Conservation (phyloP, 2,797 vertebrate genomes). For the Artibeus lituratus region DNA sequence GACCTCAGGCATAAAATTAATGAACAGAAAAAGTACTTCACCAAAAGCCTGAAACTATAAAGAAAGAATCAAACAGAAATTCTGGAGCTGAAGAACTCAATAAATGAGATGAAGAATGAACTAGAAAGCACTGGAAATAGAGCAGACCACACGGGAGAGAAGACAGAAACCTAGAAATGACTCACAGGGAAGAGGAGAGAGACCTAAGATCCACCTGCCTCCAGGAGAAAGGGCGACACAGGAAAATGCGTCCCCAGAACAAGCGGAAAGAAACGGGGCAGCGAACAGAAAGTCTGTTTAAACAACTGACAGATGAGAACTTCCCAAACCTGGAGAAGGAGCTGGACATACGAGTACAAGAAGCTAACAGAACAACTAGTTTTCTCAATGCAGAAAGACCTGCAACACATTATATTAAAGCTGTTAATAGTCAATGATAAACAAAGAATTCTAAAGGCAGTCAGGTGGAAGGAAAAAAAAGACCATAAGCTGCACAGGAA, state of each 20-base stretch:
- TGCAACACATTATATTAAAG: background rate
- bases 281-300: background rate
- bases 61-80: background rate
- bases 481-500: background rate
- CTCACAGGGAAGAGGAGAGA: background rate
- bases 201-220: background rate
- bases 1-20: background rate
- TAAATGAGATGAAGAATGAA: background rate
- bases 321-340: background rate
- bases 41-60: background rate
- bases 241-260: background rate
- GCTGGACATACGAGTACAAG: background rate
- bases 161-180: background rate
- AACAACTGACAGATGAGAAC: background rate
- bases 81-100: background rate
- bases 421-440: background rate
- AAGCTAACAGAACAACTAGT: background rate
- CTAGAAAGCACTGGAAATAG: background rate
- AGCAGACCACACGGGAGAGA: background rate
- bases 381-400: background rate
- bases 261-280: background rate
- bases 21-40: background rate
- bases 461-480: background rate
- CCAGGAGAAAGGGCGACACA: background rate
- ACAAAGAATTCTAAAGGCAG: background rate